These are phyloP conservation scores for Antennarius striatus DNA, from an alignment of 2,113 vertebrate species.

Conservation along the genomic window DNA sequence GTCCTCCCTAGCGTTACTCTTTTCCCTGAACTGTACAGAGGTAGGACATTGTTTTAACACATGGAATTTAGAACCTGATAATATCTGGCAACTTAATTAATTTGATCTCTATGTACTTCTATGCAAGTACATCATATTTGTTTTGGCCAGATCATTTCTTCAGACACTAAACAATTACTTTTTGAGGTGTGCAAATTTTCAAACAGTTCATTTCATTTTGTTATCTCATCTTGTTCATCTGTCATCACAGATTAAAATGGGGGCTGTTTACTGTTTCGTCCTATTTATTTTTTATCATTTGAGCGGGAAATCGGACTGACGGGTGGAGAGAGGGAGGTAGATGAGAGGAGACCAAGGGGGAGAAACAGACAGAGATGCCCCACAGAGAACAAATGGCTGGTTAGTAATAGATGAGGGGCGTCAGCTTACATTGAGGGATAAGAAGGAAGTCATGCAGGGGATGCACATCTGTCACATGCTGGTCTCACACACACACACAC, in stretches of 20 bases:
- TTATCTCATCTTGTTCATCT: slow-evolving; percentile 30
- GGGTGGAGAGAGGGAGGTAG: slow-evolving; percentile 22
- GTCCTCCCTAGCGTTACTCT: too few species aligned
- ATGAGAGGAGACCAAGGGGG: slow-evolving; percentile 35
- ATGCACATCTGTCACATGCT: slow-evolving; percentile 69
- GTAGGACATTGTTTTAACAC: slow-evolving; percentile 13
- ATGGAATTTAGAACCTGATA: slow-evolving; percentile 19
- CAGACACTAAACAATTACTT: not conserved
- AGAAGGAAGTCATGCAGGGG: slow-evolving; percentile 63
- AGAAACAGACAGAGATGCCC: slow-evolving; percentile 39
- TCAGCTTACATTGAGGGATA: slow-evolving; percentile 71
- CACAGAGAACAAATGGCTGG: slow-evolving; percentile 65
- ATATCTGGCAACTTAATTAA: not conserved
- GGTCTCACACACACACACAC: slow-evolving; percentile 3
- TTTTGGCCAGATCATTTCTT: slow-evolving; percentile 4
- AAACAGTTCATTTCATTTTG: slow-evolving; percentile 18
- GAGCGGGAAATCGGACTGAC: slow-evolving; percentile 17
- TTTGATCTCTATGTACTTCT: not conserved
- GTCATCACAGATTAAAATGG: slow-evolving; percentile 33
- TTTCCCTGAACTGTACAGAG: not conserved
- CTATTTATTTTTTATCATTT: slow-evolving; percentile 37
- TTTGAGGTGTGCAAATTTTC: not conserved
- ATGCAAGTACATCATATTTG: not conserved
- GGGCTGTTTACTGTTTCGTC: slow-evolving; percentile 39
- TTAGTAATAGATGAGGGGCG: slow-evolving; percentile 73